phyloP scores from a whole-genome alignment of 1,140 invertebrate species.

The Zelostemma sp. region DNA sequence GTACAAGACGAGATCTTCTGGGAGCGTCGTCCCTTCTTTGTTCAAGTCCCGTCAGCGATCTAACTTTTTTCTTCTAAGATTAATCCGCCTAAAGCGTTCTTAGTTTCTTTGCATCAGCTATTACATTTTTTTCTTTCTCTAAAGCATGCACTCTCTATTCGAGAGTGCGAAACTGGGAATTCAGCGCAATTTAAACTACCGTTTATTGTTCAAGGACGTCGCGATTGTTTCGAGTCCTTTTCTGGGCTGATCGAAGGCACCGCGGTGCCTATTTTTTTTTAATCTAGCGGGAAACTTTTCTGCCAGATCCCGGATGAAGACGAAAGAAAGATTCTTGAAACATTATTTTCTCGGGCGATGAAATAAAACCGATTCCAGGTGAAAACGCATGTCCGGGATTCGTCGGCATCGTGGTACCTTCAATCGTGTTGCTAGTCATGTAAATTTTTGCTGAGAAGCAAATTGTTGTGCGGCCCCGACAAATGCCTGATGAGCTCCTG shows the following conservation, averaged over 20 bases:
- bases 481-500: conserved; percentile 87
- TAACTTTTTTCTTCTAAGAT: background rate
- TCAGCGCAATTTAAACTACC: conserved; percentile 38
- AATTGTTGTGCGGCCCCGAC: conserved; percentile 87
- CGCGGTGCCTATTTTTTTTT: conserved; percentile 12
- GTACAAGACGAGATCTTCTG: conserved; percentile 52
- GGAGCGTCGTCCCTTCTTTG: background rate
- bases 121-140: conserved; percentile 31
- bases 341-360: no score
- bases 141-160: conserved; percentile 32
- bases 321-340: no score
- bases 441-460: conserved; percentile 87
- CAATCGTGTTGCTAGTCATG: conserved; percentile 73
- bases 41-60: no score
- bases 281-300: no score
- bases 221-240: conserved; percentile 6
- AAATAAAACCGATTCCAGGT: no score
- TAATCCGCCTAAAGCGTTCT: background rate
- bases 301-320: no score
- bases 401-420: conserved; percentile 46
- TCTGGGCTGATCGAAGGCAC: conserved; percentile 36
- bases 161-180: conserved; percentile 37
- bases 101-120: conserved; percentile 11
- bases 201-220: conserved; percentile 40
- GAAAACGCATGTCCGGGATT: no score